Evolutionary conservation across 2,888 invertebrate species (phyloP), one percentile per base, ranked within the genome.

Genomic region (Dinocampus coccinellae): DNA sequence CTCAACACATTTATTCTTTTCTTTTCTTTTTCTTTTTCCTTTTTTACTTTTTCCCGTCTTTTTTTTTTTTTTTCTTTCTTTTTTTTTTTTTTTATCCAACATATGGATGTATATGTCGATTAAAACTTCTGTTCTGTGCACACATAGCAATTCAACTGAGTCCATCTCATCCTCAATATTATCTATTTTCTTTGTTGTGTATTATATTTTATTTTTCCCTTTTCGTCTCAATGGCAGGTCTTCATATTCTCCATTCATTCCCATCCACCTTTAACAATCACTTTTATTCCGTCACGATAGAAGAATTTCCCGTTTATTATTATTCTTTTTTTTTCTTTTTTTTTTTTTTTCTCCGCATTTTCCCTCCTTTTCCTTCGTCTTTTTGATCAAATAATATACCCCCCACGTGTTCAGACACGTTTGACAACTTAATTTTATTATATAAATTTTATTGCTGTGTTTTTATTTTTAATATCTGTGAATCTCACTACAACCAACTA

Each of bases 291-390:
- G 26, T 55, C 55, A 68, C 68, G 62, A 64, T 68, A 75, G 72
- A 73, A 71, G 60, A 65, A 68, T 71, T 60, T 64, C 42, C 52
- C 36, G 13, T 47, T 47, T 58, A 42, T 58, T 57, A 66, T 22
- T 60, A 16, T 24, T 16, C 33, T 20, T 60, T 33, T 29, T 20
- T 26, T 24, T 55, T 67, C 58, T 53, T 60, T 57, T 33, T 67
- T 29, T 53, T 61, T 16, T 39, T 9, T n/a, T 1, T 3, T 4
- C 3, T n/a, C 16, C 16, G n/a, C 47, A n/a, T 47, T 47, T 16
- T 7, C 16, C 9, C 16, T 16, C 47, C 47, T 47, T 47, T 16
- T 20, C 47, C n/a, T n/a, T n/a, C n/a, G n/a, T 47, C 9, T 20
- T 13, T 16, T 57, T 57, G 57, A 66, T 66, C 57, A 36, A 66